These are phyloP conservation scores for Rhodinocichla rosea DNA, from an alignment of 2,113 vertebrate species.

Conservation along the genomic window DNA sequence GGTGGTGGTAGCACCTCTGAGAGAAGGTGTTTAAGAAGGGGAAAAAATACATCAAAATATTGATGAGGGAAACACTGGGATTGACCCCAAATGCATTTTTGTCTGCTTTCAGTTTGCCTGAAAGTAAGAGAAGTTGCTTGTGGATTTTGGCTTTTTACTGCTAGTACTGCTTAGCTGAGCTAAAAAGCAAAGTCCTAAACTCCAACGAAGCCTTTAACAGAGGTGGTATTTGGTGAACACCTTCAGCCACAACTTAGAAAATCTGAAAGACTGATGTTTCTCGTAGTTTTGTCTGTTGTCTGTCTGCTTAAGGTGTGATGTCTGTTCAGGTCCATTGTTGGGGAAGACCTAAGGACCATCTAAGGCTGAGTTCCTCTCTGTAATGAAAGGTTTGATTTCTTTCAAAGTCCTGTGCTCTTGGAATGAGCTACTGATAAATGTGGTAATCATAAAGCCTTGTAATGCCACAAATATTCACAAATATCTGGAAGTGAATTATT, in stretches of 20 bases:
- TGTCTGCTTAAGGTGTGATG: background rate
- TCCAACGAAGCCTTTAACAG: background rate
- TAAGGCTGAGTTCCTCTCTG: background rate
- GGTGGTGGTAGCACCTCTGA: no score
- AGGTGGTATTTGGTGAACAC: background rate
- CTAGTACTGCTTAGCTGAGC: background rate
- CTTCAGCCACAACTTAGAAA: background rate
- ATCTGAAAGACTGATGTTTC: background rate
- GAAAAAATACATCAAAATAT: background rate
- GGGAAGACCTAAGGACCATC: background rate
- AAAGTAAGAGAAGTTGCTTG: background rate
- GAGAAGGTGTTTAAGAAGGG: background rate
- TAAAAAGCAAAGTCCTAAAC: background rate
- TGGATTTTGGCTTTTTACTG: background rate
- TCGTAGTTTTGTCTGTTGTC: background rate
- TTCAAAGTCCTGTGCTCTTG: background rate
- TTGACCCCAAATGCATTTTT: background rate
- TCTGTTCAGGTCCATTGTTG: background rate
- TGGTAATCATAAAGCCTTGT: background rate
- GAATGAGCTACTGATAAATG: background rate
- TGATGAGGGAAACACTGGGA: background rate
- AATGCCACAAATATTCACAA: rapidly evolving
- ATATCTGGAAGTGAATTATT: background rate
- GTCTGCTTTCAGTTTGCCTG: background rate
- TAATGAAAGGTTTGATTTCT: background rate